Percentiles rank a stretch among this genome's conserved stretches.
Evolutionary conservation across 2,888 invertebrate species (phyloP).

Genomic region (Poecilobothrus nobilitatus): DNA sequence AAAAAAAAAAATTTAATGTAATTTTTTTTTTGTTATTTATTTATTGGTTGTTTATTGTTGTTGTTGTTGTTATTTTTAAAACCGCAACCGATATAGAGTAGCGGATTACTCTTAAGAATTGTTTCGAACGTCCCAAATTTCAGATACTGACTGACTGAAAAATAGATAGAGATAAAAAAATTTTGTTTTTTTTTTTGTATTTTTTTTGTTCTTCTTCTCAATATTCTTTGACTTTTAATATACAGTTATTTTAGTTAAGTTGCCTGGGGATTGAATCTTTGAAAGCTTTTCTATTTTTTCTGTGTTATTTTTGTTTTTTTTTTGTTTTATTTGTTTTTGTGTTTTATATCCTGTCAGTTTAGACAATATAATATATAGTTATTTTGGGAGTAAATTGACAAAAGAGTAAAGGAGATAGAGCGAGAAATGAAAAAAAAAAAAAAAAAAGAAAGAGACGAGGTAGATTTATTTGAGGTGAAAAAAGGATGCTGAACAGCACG

Average conservation of each 20-base stretch:
- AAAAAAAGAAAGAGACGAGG: neutral
- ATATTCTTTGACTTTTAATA: neutral
- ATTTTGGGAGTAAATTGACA: too few species aligned
- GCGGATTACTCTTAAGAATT: neutral
- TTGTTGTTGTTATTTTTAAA: neutral
- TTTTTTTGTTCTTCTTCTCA: neutral
- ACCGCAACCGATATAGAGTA: neutral
- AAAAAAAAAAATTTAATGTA: neutral
- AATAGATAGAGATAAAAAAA: neutral
- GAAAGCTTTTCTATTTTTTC: neutral
- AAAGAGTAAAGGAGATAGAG: neutral
- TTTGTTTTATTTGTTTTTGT: neutral
- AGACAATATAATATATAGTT: too few species aligned
- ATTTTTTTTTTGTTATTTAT: neutral
- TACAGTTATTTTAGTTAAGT: neutral
- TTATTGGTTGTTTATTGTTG: neutral
- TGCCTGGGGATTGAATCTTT: neutral
- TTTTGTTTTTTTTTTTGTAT: too few species aligned
- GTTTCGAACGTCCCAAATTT: slow-evolving; percentile 7
- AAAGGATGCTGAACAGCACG: neutral
- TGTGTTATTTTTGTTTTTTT: too few species aligned
- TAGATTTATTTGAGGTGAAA: neutral
- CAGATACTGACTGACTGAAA: slow-evolving; percentile 8
- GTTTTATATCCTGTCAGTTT: too few species aligned
- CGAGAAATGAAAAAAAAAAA: too few species aligned